Percentiles rank a stretch among this genome's conserved stretches.
phyloP scores from a whole-genome alignment of 2,888 invertebrate species.

The Pollenia griseotomentosa region DNA sequence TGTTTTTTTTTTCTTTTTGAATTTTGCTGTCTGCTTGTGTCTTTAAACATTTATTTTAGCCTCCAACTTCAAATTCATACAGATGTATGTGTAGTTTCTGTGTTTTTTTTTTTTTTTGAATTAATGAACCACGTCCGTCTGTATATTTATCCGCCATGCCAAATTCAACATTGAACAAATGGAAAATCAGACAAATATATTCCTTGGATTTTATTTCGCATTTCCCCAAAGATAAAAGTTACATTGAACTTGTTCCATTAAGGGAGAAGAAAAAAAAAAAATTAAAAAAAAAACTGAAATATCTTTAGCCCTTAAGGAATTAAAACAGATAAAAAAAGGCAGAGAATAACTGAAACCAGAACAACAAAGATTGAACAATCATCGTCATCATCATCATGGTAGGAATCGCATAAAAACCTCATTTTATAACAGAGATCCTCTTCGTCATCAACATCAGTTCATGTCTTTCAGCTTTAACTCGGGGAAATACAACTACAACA shows the following conservation, averaged over 20 bases:
- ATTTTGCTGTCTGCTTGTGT: conserved; percentile 30
- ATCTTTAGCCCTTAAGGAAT: conserved; percentile 53
- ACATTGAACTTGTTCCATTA: conserved; percentile 60
- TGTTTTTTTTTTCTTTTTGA: conserved; percentile 21
- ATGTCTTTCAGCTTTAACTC: conserved; percentile 53
- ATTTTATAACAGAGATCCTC: conserved; percentile 21
- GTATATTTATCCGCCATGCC: conserved; percentile 60
- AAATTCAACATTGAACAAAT: conserved; percentile 63
- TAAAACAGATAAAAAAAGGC: conserved; percentile 9
- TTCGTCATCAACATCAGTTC: conserved; percentile 42
- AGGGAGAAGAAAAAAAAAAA: conserved; percentile 6
- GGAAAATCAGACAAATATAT: conserved; percentile 64
- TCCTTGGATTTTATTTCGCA: conserved; percentile 33
- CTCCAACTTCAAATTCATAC: conserved; percentile 56
- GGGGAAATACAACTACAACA: conserved; percentile 50
- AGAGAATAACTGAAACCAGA: conserved; percentile 46
- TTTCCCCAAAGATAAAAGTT: conserved; percentile 63
- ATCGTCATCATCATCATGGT: conserved; percentile 42
- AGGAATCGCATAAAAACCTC: conserved; percentile 23
- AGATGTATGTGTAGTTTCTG: conserved; percentile 6
- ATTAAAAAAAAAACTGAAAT: neutral
- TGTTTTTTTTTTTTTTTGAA: conserved; percentile 35
- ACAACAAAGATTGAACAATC: conserved; percentile 63
- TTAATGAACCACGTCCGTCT: conserved; percentile 48
- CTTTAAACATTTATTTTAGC: conserved; percentile 44